These are phyloP conservation scores for Crypturellus tataupa DNA, from an alignment of 2,797 vertebrate species.

Conservation along the genomic window DNA sequence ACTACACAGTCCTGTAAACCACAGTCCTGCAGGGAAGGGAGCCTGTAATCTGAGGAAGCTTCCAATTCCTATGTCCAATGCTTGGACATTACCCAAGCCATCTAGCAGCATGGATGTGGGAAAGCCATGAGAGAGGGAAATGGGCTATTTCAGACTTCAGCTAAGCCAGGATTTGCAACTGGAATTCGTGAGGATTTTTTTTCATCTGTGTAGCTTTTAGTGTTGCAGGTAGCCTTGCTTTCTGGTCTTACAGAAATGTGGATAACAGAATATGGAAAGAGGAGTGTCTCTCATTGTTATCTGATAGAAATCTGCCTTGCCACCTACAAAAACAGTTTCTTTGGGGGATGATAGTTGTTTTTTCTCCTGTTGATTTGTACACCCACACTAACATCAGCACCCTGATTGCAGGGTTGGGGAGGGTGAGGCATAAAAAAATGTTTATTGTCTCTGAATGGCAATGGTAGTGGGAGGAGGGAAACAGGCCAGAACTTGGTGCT, in stretches of 20 bases:
- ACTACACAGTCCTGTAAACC: background rate
- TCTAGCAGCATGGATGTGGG: background rate
- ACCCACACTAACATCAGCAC: conserved; percentile 7
- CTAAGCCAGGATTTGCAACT: background rate
- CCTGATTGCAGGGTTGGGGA: background rate
- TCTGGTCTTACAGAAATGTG: background rate
- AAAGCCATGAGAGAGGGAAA: background rate
- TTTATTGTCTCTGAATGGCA: conserved; percentile 30
- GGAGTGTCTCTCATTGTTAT: background rate
- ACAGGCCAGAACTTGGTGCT: background rate
- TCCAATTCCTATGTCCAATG: background rate
- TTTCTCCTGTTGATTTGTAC: background rate
- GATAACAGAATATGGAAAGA: background rate
- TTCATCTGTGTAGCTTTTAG: background rate
- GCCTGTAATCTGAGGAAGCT: background rate
- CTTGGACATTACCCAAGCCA: background rate
- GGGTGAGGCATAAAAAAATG: background rate
- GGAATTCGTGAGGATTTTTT: background rate
- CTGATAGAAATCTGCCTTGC: background rate
- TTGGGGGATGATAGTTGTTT: background rate
- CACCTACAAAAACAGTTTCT: background rate
- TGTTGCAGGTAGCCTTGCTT: background rate
- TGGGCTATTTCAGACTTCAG: background rate
- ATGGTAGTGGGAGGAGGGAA: conserved; percentile 11
- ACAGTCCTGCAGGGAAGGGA: background rate